These are phyloP conservation scores for Struthidea cinerea DNA, from an alignment of 2,113 vertebrate genomes.

Conservation along the genomic window DNA sequence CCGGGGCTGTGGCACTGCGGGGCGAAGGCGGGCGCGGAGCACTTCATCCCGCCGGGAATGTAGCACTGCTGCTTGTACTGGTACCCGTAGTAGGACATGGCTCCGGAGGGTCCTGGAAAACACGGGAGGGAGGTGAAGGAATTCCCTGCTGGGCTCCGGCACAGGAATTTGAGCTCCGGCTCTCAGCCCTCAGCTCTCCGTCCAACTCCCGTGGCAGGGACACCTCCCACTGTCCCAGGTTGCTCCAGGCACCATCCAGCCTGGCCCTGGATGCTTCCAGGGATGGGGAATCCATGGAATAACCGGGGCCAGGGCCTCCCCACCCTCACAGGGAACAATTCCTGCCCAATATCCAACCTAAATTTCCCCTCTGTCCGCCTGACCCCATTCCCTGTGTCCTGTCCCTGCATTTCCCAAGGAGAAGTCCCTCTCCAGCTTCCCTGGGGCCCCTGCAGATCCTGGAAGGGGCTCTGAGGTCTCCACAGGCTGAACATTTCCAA, in stretches of 20 bases:
- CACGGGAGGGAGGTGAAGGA: not conserved
- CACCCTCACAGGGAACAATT: not conserved
- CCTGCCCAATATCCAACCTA: fast-evolving
- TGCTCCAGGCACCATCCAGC: fast-evolving
- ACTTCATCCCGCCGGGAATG: not conserved
- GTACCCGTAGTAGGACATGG: conserved; percentile 7
- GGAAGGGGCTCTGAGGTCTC: not conserved
- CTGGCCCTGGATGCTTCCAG: not conserved
- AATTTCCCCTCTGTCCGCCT: not conserved
- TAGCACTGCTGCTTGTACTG: conserved; percentile 6
- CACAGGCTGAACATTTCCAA: not conserved
- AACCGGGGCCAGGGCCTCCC: not conserved
- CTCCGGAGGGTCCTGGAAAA: not conserved
- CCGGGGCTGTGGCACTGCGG: not conserved
- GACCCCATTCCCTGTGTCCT: not conserved
- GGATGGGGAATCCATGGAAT: not conserved
- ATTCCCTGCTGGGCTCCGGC: not conserved
- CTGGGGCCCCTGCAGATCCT: no score
- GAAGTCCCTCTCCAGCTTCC: not conserved
- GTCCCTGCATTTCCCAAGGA: not conserved
- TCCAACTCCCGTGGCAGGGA: not conserved
- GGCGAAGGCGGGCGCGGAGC: fast-evolving
- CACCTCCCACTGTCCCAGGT: not conserved
- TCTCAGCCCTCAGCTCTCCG: not conserved
- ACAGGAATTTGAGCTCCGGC: not conserved